These are phyloP conservation scores for Colletes latitarsis DNA, from an alignment of 1,140 invertebrate species.

Conservation along the genomic window DNA sequence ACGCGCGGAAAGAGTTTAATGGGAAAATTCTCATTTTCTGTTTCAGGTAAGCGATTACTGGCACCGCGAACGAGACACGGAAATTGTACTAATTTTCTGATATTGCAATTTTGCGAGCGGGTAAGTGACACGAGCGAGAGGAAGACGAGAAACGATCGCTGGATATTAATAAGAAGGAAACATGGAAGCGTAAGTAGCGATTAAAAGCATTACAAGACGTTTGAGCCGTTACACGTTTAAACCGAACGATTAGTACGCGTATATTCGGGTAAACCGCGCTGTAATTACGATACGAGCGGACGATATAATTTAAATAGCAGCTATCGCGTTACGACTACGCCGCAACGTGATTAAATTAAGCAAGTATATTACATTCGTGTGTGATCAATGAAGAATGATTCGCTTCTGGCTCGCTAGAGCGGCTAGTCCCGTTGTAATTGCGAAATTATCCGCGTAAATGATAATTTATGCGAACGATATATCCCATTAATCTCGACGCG, in stretches of 20 bases:
- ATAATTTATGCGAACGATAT: slow-evolving; percentile 13
- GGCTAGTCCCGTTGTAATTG: not conserved
- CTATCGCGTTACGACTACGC: not conserved
- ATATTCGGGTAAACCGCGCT: too few relatives aligned
- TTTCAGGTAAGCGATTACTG: slow-evolving; percentile 50
- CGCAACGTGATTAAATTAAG: slow-evolving; percentile 21
- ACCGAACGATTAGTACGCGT: not conserved
- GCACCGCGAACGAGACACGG: not conserved
- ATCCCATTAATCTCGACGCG: not conserved
- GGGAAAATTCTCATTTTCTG: slow-evolving; percentile 36
- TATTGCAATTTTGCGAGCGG: not conserved
- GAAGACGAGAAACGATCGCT: too few relatives aligned
- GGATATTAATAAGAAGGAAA: too few relatives aligned
- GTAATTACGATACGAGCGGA: not conserved
- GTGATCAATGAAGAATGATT: slow-evolving; percentile 31
- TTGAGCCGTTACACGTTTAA: not conserved
- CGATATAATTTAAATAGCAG: slow-evolving; percentile 22
- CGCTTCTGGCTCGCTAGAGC: slow-evolving; percentile 7
- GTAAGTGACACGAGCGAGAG: not conserved
- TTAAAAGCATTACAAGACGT: not conserved
- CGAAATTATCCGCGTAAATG: slow-evolving; percentile 21
- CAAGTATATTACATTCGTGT: not conserved
- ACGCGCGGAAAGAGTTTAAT: slow-evolving; percentile 10
- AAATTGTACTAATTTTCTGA: not conserved
- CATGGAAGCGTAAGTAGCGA: not conserved